phyloP scores from a whole-genome alignment of 2,797 vertebrate genomes.

The Helicolenus hilgendorfi region DNA sequence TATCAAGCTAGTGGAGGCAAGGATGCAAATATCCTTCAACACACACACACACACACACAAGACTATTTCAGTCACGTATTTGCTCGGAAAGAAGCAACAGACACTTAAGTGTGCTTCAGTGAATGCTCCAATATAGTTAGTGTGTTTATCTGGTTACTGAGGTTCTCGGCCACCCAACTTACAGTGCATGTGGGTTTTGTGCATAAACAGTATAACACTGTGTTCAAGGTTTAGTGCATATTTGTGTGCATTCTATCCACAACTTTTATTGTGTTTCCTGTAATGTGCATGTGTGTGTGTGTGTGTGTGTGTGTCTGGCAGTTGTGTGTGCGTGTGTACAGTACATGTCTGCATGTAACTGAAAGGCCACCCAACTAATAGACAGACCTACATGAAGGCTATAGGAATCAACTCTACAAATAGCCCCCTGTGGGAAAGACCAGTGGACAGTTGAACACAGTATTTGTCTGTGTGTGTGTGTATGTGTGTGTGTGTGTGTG shows the following conservation, averaged over 20 bases:
- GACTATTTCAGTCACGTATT: slow-evolving; percentile 60
- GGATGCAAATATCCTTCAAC: neutral
- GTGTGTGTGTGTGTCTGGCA: neutral
- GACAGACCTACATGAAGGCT: slow-evolving; percentile 60
- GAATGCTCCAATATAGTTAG: slow-evolving; percentile 66
- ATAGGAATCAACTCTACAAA: slow-evolving; percentile 67
- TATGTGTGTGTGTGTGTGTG: slow-evolving; percentile 26
- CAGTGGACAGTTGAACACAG: slow-evolving; percentile 30
- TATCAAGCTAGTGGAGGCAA: neutral
- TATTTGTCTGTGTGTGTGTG: neutral
- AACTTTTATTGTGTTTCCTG: neutral
- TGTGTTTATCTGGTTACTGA: slow-evolving; percentile 78
- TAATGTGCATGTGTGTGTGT: neutral
- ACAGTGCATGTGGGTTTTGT: slow-evolving; percentile 26
- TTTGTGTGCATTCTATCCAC: neutral
- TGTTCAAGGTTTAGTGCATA: neutral
- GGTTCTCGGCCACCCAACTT: slow-evolving; percentile 64
- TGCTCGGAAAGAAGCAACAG: slow-evolving; percentile 59
- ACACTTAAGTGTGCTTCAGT: slow-evolving; percentile 64
- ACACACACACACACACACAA: neutral
- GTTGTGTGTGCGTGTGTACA: neutral
- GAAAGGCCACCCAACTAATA: slow-evolving; percentile 65
- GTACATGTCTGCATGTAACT: neutral
- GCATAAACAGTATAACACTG: neutral
- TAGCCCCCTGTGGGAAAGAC: slow-evolving; percentile 67